Conservation (phyloP, 1,140 invertebrate genomes). For the Mamestra configurata region DNA sequence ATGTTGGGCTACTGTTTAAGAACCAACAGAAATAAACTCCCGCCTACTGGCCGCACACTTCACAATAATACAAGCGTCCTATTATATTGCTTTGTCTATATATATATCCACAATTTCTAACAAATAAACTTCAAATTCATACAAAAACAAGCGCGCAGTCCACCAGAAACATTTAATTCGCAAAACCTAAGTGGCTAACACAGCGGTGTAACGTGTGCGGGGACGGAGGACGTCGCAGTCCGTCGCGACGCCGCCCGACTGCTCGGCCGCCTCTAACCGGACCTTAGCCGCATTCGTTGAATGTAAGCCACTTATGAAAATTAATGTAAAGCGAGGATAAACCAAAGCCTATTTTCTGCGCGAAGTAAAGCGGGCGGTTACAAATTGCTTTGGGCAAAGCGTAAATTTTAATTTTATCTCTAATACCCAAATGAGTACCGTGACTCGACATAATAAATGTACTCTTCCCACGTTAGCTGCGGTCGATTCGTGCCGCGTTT, state of each 20-base stretch:
- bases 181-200: constrained; percentile 18
- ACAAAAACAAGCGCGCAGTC: constrained; percentile 2
- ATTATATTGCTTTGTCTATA: neutral
- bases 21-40: neutral
- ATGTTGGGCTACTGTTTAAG: neutral
- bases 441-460: constrained; percentile 87
- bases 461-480: constrained; percentile 82
- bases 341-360: constrained; percentile 87
- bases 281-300: constrained; percentile 64
- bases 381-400: constrained; percentile 87
- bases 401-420: constrained; percentile 88
- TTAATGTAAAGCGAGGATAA: constrained; percentile 85
- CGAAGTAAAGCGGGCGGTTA: constrained; percentile 84
- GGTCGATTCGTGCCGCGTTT: constrained; percentile 68
- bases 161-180: constrained; percentile 13
- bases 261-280: constrained; percentile 26
- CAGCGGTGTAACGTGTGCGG: constrained; percentile 1
- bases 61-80: too few species aligned
- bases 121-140: neutral
- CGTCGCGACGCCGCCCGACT: neutral
- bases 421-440: constrained; percentile 87
- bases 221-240: constrained; percentile 18
- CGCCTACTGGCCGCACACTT: neutral
- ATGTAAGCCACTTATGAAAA: constrained; percentile 85
- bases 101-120: neutral